Evolutionary conservation across 2,888 invertebrate genomes (phyloP), one percentile per base, ranked within the genome.

Genomic region (Cephalotes varians): DNA sequence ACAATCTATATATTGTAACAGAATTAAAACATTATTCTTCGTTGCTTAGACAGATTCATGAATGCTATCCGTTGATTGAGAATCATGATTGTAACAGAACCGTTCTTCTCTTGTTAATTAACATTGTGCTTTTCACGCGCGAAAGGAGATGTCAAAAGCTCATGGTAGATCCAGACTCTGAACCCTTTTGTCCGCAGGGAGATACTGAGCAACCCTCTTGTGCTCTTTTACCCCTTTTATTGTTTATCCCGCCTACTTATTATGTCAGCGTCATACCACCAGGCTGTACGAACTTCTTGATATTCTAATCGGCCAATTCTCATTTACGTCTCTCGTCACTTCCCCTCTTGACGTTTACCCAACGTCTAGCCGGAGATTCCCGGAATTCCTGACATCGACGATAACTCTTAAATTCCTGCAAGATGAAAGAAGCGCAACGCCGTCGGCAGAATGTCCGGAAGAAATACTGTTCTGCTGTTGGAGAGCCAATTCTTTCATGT

Each of bases 21-120:
- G 80, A 72, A 69, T 62, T 34, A 44, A 37, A 15, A 77, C 83
- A 85, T 67, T 54, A 82, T 88, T 88, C 91, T 51, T 86, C 91
- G 91, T 90, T 25, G 88, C 40, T 64, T 47, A 60, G 82, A 87
- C 83, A 71, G 82, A 74, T 82, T 89, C 90, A 91, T 92, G 94
- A 93, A 94, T 93, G 92, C 91, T 90, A 86, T 81, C 54, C 92
- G 91, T 93, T 93, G 94, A 94, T 94, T 93, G 93, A 93, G 93
- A 91, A 91, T 90, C 89, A 88, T 81, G 90, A 87, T 88, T 89
- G 88, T 85, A 67, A 81, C 79, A 85, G 82, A 88, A 87, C 86
- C 62, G 15, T 60, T 85, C 82, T 81, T 67, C 88, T 92, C 92
- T 93, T 92, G 92, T 94, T 94, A 94, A 94, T 94, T 94, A 94